phyloP scores from a whole-genome alignment of 2,797 vertebrate species.

The Cheirogaleus major region DNA sequence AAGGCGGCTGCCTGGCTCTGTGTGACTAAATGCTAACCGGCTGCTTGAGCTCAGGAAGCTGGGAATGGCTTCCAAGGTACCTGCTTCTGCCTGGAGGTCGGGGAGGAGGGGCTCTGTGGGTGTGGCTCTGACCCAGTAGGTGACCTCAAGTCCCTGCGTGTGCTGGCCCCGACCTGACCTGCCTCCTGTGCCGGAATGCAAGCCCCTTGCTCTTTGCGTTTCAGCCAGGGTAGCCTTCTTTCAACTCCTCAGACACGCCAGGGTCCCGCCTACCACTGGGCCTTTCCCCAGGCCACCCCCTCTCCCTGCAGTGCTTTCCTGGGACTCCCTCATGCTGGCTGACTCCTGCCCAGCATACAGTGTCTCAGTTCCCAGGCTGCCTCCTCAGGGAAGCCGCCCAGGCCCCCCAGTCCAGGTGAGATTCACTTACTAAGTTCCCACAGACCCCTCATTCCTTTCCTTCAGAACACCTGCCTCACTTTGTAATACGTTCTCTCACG shows the following conservation, averaged over 20 bases:
- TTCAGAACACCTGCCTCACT: not conserved
- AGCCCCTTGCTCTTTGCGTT: not conserved
- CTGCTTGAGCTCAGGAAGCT: not conserved
- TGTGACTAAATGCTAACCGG: conserved; percentile 64
- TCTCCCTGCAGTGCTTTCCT: not conserved
- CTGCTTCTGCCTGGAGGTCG: not conserved
- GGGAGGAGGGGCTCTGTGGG: not conserved
- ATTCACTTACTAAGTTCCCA: not conserved
- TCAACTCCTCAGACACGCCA: not conserved
- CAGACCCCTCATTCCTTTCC: not conserved
- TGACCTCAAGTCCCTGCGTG: not conserved
- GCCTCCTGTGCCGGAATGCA: not conserved
- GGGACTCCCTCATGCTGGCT: not conserved
- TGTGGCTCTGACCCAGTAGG: not conserved
- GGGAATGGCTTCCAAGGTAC: not conserved
- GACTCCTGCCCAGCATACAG: not conserved
- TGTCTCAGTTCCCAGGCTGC: not conserved
- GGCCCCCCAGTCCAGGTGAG: not conserved
- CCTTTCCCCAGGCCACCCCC: not conserved
- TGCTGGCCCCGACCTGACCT: not conserved
- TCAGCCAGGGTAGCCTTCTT: not conserved
- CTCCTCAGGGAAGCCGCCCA: not conserved
- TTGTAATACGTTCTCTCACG: fast-evolving
- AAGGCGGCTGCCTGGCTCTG: conserved; percentile 72
- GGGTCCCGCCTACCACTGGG: not conserved